Conservation (phyloP, 2,888 invertebrate genomes). For the Sesia bembeciformis region DNA sequence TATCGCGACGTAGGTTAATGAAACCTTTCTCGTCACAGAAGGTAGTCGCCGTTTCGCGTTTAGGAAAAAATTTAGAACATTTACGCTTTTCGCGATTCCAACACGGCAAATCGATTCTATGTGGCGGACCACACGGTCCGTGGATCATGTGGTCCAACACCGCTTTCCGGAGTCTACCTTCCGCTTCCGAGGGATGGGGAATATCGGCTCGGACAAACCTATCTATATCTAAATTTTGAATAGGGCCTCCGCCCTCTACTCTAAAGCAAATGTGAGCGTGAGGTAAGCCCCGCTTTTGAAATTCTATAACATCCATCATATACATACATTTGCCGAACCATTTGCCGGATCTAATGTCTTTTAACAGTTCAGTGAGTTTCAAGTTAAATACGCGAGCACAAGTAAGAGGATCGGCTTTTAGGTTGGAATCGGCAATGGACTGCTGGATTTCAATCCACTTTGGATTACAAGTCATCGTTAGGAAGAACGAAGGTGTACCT, state of each 20-base stretch:
- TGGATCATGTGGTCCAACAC: constrained; percentile 8
- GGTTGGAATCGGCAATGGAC: not conserved
- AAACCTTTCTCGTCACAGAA: constrained; percentile 5
- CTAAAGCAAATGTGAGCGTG: constrained; percentile 3
- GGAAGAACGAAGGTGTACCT: constrained; percentile 2
- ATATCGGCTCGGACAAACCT: constrained; percentile 3
- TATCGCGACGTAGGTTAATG: constrained; percentile 4
- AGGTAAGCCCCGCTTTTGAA: constrained; percentile 5
- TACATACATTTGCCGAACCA: constrained; percentile 4
- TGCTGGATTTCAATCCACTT: constrained; percentile 3
- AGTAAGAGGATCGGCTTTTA: not conserved
- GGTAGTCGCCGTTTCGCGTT: constrained; percentile 1
- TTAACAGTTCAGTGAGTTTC: not conserved
- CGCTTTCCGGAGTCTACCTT: not conserved
- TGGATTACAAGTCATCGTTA: constrained; percentile 2
- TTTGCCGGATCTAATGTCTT: not conserved
- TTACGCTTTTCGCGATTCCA: not conserved
- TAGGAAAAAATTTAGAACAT: constrained; percentile 1
- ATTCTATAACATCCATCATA: constrained; percentile 5
- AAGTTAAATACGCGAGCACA: not conserved
- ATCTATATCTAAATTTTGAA: constrained; percentile 4
- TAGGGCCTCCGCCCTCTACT: constrained; percentile 3
- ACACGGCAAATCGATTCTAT: constrained; percentile 1
- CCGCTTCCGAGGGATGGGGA: not conserved
- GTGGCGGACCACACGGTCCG: constrained; percentile 6